Percentiles rank a stretch among this genome's conserved stretches.
These are phyloP conservation scores for Drosophila ironensis DNA, from an alignment of 1,140 invertebrate genomes.

Conservation along the genomic window DNA sequence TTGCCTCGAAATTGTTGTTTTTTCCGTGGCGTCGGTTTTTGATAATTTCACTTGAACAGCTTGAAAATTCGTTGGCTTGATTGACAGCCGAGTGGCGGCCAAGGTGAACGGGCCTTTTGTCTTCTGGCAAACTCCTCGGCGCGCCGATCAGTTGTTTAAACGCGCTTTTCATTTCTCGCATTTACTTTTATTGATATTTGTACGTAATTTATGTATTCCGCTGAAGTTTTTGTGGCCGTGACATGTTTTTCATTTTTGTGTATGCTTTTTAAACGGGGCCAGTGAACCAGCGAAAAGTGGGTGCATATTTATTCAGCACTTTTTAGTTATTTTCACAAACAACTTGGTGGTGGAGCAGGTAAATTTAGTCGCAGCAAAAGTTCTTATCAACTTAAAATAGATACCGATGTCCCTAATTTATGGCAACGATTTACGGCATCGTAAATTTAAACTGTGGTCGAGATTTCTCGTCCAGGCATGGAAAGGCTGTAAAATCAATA, in stretches of 20 bases:
- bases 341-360: background rate
- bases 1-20: background rate
- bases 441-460: too few species aligned
- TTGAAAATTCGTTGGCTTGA: constrained; percentile 39
- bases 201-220: constrained; percentile 66
- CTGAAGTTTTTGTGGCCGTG: constrained; percentile 66
- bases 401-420: too few species aligned
- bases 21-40: constrained; percentile 13
- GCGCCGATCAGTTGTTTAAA: constrained; percentile 39
- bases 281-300: constrained; percentile 41
- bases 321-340: background rate
- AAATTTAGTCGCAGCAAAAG: background rate
- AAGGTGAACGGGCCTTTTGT: constrained; percentile 54
- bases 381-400: too few species aligned
- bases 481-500: too few species aligned
- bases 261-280: constrained; percentile 1
- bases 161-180: constrained; percentile 21
- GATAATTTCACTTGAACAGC: constrained; percentile 58
- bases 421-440: too few species aligned
- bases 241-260: constrained; percentile 43
- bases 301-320: background rate
- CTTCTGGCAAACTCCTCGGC: background rate
- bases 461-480: too few species aligned
- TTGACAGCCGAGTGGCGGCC: constrained; percentile 55
- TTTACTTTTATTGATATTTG: constrained; percentile 25